These are phyloP conservation scores for Pachydiplax longipennis DNA, from an alignment of 2,888 invertebrate genomes.

Conservation along the genomic window DNA sequence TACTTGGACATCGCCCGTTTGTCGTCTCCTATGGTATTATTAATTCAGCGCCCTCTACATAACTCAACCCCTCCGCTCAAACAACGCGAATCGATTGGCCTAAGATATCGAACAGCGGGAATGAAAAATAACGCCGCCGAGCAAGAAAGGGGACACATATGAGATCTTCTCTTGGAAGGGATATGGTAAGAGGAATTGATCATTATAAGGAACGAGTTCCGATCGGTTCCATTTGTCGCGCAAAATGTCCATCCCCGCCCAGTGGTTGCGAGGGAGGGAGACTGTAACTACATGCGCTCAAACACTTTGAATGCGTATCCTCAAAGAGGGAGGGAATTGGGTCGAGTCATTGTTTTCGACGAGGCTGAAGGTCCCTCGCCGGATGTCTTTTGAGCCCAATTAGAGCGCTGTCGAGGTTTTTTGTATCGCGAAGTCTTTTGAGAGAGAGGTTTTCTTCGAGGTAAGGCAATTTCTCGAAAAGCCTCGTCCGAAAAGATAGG, in stretches of 20 bases:
- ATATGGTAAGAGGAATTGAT: neutral
- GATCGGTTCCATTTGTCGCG: neutral
- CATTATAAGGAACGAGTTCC: neutral
- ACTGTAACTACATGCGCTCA: neutral
- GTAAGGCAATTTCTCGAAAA: too few relatives aligned
- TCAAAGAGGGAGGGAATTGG: neutral
- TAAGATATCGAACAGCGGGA: conserved; percentile 16
- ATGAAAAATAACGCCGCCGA: neutral
- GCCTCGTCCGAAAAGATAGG: too few relatives aligned
- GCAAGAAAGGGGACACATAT: neutral
- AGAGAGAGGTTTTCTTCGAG: too few relatives aligned
- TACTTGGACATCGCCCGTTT: neutral
- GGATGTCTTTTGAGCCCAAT: too few relatives aligned
- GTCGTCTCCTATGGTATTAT: neutral
- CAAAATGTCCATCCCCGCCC: too few relatives aligned
- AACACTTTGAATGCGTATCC: neutral
- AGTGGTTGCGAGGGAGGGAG: neutral
- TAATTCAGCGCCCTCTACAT: neutral
- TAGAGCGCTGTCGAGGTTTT: too few relatives aligned
- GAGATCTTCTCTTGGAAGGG: neutral
- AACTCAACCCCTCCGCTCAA: neutral
- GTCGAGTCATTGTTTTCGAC: neutral
- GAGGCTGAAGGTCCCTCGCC: too few relatives aligned
- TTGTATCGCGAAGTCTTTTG: too few relatives aligned
- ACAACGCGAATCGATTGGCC: conserved; percentile 14